A percentile compares a stretch with the other conserved stretches of the same genome.
phyloP scores from a whole-genome alignment of 1,140 invertebrate species.

The Drosophila pandora region DNA sequence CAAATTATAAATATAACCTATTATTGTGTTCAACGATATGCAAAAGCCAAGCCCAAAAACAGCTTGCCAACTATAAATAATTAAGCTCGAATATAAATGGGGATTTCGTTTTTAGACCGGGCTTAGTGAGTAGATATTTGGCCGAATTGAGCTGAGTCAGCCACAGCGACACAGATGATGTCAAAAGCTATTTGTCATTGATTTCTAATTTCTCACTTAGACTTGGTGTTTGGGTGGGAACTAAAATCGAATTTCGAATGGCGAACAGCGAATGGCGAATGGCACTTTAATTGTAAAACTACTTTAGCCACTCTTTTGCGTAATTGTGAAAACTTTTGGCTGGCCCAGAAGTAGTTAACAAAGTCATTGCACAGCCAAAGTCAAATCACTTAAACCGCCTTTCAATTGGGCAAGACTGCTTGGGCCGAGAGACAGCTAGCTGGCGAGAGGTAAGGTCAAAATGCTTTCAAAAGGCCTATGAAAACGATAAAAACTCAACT shows the following conservation, averaged over 20 bases:
- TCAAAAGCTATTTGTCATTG: slow-evolving; percentile 58
- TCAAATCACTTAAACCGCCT: slow-evolving; percentile 68
- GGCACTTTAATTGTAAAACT: too few relatives aligned
- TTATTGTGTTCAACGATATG: slow-evolving; percentile 16
- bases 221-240: neutral
- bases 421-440: neutral
- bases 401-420: slow-evolving; percentile 26
- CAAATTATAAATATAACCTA: slow-evolving; percentile 25
- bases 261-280: neutral
- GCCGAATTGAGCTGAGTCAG: slow-evolving; percentile 33
- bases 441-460: slow-evolving; percentile 58
- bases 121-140: slow-evolving; percentile 35
- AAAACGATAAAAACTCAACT: slow-evolving; percentile 56
- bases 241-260: slow-evolving; percentile 24
- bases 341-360: slow-evolving; percentile 58
- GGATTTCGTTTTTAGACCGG: slow-evolving; percentile 35
- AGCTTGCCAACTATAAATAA: slow-evolving; percentile 43
- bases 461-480: slow-evolving; percentile 72
- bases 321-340: slow-evolving; percentile 58
- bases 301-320: slow-evolving; percentile 7
- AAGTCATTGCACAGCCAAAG: slow-evolving; percentile 63
- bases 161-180: slow-evolving; percentile 21
- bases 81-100: slow-evolving; percentile 47
- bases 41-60: slow-evolving; percentile 52
- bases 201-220: slow-evolving; percentile 47